Base-by-base conservation (phyloP, 2,113 vertebrate species). In the Anolis sagrei region DNA sequence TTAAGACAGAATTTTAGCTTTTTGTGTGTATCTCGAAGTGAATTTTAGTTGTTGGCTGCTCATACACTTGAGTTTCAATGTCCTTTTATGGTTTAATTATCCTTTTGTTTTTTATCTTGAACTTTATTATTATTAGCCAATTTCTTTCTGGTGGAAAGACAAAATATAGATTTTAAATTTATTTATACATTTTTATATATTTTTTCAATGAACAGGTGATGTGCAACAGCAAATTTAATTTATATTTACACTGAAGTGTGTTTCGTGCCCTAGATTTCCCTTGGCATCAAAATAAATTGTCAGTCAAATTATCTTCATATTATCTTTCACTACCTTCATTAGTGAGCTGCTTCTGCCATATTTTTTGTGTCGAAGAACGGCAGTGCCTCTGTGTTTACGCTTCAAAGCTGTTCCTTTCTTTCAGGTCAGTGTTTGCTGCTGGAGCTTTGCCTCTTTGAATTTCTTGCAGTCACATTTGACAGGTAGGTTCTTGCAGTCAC, bases 181-280 rank as follows among this genome's bases (percentile, higher is more conserved):
- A 58, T 58, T 58, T 58, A 16, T 58, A 58, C 54, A 58, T 58
- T 58, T 58, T 16, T 14, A 58, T 3, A 54, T 54, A 13, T 58
- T 18, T 90, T 88, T 29, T 89, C 84, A 79, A 58, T 83, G 25
- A 0, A 4, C 8, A 86, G 70, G 1, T 80, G 66, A 32, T 81
- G 58, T 85, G 32, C 86, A 88, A 81, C 80, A 25, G 16, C 25
- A 73, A 82, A 80, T 36, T 85, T 27, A 74, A 82, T 36, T 85
- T 27, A 74, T 62, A 36, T 0, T 3, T 0, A 69, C 32, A 85
- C 81, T 48, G 32, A 90, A 91, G 84, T 49, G 61, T 89, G 7
- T 44, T 92, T 87, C 77, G 86, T 76, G 84, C 58, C 10, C 2
- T 87, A 62, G 23, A 62, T 90, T 90, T 91, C 90, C 9, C 64